Base-by-base conservation (phyloP, 2,113 vertebrate genomes). In the Scophthalmus maximus region DNA sequence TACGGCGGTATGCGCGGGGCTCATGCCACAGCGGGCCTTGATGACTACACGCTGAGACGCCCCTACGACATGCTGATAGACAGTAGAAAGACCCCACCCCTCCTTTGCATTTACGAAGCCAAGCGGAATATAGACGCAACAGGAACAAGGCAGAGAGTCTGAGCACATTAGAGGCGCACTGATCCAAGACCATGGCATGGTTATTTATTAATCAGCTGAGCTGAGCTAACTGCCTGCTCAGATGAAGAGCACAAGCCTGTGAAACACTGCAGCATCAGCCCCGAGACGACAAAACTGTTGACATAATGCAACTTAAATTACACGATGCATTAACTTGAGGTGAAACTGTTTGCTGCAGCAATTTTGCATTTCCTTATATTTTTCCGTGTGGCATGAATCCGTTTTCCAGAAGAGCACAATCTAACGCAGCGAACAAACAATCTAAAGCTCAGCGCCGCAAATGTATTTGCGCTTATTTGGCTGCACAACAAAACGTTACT, bases 151-250 rank as follows among this genome's bases (percentile, higher is more conserved):
- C 81, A 63, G 55, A 83, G 83, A 86, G 84, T 92, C 88, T 69
- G 72, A 85, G 87, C 72, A 85, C 86, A 91, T 92, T 91, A 92
- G 85, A 85, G 78, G 76, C 77, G 83, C 85, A 81, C 77, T 83
- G 89, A 91, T 91, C 87, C 83, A 82, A 78, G 85, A 87, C 87
- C 62, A 32, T 82, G 87, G 81, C 82, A 74, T 87, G 79, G 68
- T 93, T 91, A 91, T 92, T 93, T 92, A 92, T 92, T 93, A 88
- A 93, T 90, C 83, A 91, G 89, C 84, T 89, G 84, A 88, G 89
- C 90, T 88, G 78, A 84, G 89, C 86, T 89, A 90, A 90, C 88
- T 87, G 89, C 88, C 91, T 80, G 81, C 81, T 88, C 66, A 84
- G 82, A 87, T 90, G 80, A 85, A 70, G 69, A 75, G 76, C 66